A percentile compares a stretch with the other conserved stretches of the same genome.
These are phyloP conservation scores for Melanostigma gelatinosum DNA, from an alignment of 2,113 vertebrate genomes.

Conservation along the genomic window DNA sequence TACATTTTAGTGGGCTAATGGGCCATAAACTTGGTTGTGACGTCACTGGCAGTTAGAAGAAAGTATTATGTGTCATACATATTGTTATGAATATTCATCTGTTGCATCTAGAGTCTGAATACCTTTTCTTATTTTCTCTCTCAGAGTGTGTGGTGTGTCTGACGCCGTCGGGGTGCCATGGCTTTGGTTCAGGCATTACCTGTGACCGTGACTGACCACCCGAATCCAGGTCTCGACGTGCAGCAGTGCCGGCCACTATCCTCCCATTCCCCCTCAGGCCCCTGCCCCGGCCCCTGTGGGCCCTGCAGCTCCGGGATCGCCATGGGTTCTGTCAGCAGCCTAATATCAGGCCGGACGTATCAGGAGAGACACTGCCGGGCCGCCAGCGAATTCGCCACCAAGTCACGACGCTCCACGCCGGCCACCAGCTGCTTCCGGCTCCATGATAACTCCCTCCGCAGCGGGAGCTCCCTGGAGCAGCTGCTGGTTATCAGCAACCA, in stretches of 20 bases:
- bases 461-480: conserved; percentile 86
- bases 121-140: conserved; percentile 23
- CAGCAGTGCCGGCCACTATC: conserved; percentile 75
- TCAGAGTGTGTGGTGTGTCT: conserved; percentile 83
- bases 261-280: conserved; percentile 49
- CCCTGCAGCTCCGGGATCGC: conserved; percentile 66
- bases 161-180: conserved; percentile 83
- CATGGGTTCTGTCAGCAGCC: conserved; percentile 97
- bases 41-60: background rate
- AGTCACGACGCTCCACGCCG: conserved; percentile 81
- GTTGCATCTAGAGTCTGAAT: conserved; percentile 5
- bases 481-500: conserved; percentile 81
- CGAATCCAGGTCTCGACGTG: conserved; percentile 80
- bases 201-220: conserved; percentile 86
- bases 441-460: conserved; percentile 80
- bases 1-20: background rate
- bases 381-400: conserved; percentile 75
- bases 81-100: background rate
- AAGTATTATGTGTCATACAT: background rate
- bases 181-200: conserved; percentile 93
- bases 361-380: conserved; percentile 85
- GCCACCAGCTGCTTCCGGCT: conserved; percentile 85
- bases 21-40: background rate
- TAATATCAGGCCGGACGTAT: conserved; percentile 91
- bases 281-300: conserved; percentile 63